A percentile compares a stretch with the other conserved stretches of the same genome.
Conservation (phyloP, 2,113 vertebrate genomes). For the Pseudorhombus dupliciocellatus region DNA sequence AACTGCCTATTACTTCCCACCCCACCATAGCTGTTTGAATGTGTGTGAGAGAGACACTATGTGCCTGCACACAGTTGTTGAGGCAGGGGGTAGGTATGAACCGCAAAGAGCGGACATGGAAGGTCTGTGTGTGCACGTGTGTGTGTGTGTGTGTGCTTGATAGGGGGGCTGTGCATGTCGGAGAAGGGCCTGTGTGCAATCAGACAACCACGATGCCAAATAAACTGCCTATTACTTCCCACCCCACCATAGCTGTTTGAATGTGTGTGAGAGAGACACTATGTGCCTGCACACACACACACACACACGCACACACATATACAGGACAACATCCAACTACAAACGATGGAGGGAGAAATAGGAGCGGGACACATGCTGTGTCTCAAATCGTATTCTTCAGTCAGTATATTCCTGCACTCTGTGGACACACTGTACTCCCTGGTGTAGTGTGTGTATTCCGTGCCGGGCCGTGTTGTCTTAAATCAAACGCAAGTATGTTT, state of each 20-base stretch:
- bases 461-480: not conserved
- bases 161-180: conserved; percentile 33
- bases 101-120: conserved; percentile 13
- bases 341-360: not conserved
- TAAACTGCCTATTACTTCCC: conserved; percentile 47
- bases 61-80: not conserved
- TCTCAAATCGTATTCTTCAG: not conserved
- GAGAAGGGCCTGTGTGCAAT: conserved; percentile 46
- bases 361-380: not conserved
- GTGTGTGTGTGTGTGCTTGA: conserved; percentile 5
- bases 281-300: not conserved
- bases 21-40: not conserved
- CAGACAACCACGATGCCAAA: conserved; percentile 31
- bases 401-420: not conserved
- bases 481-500: not conserved
- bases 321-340: not conserved
- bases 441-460: not conserved
- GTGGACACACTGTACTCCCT: not conserved
- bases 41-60: not conserved
- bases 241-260: not conserved
- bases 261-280: not conserved
- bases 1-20: conserved; percentile 43
- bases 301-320: too few relatives aligned
- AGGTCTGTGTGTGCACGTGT: not conserved
- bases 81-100: conserved; percentile 33